Percentiles rank a stretch among this genome's conserved stretches.
Conservation (phyloP, 2,797 vertebrate species). For the Myotis planiceps region DNA sequence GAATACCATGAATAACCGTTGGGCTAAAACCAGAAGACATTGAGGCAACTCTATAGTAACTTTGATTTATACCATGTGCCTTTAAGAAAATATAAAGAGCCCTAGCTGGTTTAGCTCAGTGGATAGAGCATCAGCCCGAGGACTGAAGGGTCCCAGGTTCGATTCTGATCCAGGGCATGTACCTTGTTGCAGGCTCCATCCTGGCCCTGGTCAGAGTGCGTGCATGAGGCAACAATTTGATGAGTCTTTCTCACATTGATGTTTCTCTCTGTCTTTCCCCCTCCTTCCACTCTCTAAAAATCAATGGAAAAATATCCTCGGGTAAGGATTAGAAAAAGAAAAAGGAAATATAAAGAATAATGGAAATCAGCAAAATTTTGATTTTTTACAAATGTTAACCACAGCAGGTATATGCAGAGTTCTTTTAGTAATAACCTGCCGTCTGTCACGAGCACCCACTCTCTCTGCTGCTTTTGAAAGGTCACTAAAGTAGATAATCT, state of each 20-base stretch:
- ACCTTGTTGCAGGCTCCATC: no score
- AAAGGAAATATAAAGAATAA: background rate
- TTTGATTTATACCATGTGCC: background rate
- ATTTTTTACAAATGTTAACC: background rate
- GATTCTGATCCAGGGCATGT: no score
- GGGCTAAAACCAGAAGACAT: background rate
- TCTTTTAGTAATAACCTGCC: background rate
- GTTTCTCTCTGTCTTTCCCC: no score
- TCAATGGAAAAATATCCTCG: no score
- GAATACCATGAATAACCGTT: background rate
- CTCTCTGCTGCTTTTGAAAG: background rate
- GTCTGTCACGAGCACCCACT: accelerated
- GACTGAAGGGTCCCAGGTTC: no score
- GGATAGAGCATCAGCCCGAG: no score
- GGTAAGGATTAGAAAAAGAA: no score
- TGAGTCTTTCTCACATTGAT: no score
- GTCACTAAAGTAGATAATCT: background rate
- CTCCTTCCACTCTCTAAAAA: no score
- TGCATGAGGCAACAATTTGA: no score
- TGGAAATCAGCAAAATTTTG: background rate
- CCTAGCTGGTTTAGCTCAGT: no score
- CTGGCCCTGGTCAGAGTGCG: no score
- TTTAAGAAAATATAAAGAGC: background rate
- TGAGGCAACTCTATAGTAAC: background rate
- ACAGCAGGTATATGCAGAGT: background rate